Percentiles rank a stretch among this genome's conserved stretches.
phyloP scores from a whole-genome alignment of 1,140 invertebrate species.

The Uloborus diversus region DNA sequence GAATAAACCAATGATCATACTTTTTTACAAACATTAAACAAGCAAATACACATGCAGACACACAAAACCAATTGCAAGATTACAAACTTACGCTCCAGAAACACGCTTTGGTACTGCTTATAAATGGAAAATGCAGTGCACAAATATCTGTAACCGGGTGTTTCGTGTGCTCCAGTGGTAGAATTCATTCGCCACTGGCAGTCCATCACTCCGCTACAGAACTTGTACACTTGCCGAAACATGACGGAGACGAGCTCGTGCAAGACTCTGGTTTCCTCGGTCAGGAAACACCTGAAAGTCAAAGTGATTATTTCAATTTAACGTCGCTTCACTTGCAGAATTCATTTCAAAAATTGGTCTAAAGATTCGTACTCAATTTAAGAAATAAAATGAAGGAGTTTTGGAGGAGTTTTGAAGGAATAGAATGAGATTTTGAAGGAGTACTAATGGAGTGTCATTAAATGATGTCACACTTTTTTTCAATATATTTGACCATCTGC shows the following conservation, averaged over 20 bases:
- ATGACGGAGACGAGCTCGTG: background rate
- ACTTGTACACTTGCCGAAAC: conserved; percentile 4
- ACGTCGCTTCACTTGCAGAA: background rate
- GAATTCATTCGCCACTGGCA: conserved; percentile 5
- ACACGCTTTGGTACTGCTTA: background rate
- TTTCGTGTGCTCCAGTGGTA: background rate
- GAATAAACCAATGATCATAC: no score
- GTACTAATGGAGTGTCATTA: no score
- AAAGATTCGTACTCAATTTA: background rate
- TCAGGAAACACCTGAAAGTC: conserved; percentile 30
- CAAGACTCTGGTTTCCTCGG: conserved; percentile 4
- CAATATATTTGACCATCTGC: no score
- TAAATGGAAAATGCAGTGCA: background rate
- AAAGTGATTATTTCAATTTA: background rate
- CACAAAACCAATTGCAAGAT: no score
- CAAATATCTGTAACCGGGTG: background rate
- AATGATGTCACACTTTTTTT: no score
- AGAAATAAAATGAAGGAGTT: background rate
- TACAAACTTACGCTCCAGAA: conserved; percentile 28
- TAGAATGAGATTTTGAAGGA: background rate
- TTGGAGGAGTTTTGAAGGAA: background rate
- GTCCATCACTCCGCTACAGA: background rate
- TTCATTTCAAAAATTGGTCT: background rate
- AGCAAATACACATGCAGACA: no score
- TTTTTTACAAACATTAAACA: no score